Conservation (phyloP, 37 sponge, comb jelly and placozoan genomes). For the Aphrocallistes beatrix region DNA sequence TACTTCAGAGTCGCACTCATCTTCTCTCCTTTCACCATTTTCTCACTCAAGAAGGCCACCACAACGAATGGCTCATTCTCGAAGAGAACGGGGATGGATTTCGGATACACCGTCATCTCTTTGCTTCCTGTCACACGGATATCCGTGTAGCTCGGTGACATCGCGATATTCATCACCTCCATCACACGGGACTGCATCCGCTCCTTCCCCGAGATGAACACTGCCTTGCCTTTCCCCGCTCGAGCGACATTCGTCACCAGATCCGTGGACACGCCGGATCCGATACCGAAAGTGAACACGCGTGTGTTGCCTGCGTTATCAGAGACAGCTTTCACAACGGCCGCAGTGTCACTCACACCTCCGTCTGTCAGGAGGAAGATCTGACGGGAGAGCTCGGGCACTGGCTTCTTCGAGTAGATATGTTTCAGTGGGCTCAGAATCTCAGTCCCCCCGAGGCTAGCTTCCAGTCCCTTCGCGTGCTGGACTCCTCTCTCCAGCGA, state of each 20-base stretch:
- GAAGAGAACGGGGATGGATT: not conserved
- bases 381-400: constrained; percentile 39
- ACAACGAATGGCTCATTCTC: constrained; percentile 14
- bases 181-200: constrained; percentile 23
- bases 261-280: constrained; percentile 17
- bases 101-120: not conserved
- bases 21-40: not conserved
- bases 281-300: constrained; percentile 20
- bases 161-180: constrained; percentile 6
- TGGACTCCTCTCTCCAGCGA: constrained; percentile 39
- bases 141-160: constrained; percentile 13
- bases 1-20: not conserved
- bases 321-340: constrained; percentile 34
- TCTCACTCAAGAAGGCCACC: not conserved
- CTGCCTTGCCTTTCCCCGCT: constrained; percentile 20
- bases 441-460: constrained; percentile 58
- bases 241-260: constrained; percentile 23
- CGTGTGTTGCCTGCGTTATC: constrained; percentile 21
- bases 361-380: constrained; percentile 72
- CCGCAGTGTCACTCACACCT: constrained; percentile 45
- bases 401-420: constrained; percentile 29
- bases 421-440: constrained; percentile 42
- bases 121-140: not conserved
- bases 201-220: constrained; percentile 6
- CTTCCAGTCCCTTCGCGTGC: constrained; percentile 36